Evolutionary conservation across 37 sponge, comb jelly and placozoan species (phyloP).

Genomic region (Eunapius fragilis): DNA sequence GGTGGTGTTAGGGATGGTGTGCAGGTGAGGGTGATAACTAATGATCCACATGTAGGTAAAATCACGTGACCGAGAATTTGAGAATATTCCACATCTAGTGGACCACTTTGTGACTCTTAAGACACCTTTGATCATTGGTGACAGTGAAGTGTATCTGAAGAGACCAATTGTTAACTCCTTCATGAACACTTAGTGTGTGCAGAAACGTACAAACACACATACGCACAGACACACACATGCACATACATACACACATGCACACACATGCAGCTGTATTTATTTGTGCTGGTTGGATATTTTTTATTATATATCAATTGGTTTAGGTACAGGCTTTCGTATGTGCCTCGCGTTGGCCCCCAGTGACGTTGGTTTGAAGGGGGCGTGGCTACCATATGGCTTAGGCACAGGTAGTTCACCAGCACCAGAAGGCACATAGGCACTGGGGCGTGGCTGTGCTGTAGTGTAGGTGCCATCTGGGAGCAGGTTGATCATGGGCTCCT

Average conservation of each 20-base stretch:
- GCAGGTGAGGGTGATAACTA: background rate
- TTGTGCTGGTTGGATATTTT: background rate
- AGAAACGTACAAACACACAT: background rate
- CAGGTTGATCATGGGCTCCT: constrained; percentile 53
- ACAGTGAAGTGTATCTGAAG: constrained; percentile 59
- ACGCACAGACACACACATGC: background rate
- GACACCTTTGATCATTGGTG: constrained; percentile 58
- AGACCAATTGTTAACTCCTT: constrained; percentile 51
- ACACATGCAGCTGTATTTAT: background rate
- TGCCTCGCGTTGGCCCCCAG: constrained; percentile 95
- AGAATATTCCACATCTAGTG: constrained; percentile 76
- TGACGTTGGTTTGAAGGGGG: constrained; percentile 96
- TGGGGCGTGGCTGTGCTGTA: constrained; percentile 92
- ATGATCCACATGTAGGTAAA: constrained; percentile 66
- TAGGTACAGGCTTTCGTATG: constrained; percentile 91
- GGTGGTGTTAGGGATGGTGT: background rate
- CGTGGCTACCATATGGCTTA: constrained; percentile 94
- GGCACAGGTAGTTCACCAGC: constrained; percentile 92
- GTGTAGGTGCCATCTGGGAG: constrained; percentile 80
- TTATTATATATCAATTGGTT: constrained; percentile 92
- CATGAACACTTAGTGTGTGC: constrained; percentile 1
- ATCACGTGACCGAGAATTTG: constrained; percentile 76
- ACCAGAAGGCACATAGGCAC: constrained; percentile 93
- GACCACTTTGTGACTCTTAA: constrained; percentile 44
- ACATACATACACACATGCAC: background rate